Base-by-base conservation (phyloP, 2,797 vertebrate species). In the Peromyscus melanophrys region DNA sequence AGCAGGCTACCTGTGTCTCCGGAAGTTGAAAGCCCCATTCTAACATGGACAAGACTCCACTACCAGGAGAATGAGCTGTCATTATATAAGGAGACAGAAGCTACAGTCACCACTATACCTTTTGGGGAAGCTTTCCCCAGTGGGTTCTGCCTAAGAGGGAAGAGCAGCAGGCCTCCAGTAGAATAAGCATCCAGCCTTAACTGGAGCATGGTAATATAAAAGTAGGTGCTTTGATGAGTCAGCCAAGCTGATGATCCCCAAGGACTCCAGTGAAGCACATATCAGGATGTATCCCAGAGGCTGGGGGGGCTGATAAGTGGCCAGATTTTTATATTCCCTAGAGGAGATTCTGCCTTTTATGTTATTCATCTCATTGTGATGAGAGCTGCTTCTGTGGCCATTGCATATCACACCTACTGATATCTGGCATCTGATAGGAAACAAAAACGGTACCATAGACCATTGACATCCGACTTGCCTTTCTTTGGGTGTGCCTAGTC, bases 401-500 rank as follows among this genome's bases (percentile, higher is more conserved):
- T 49, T 63, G 49, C 12, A 19, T n/a, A 46, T 65, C 80, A 69
- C 34, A 27, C 17, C 55, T n/a, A 31, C 16, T 63, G 59, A 52
- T 92, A 8, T 13, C 37, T 63, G 59, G 17, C 12, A n/a, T 78
- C 46, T 13, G 46, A n/a, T 34, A 49, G 7, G 52, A 2, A 19
- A 69, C 59, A 75, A 55, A 52, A 65, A 82, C 78, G 52, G 37
- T 16, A 6, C 12, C 9, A 10, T 3, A 1, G 31, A 9, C 34
- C 65, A 49, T 1, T 55, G 76, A 63, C n/a, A 29, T 52, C 16
- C 65, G 16, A 8, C 84, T 96, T 82, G 73, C 91, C 52, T 81
- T 92, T 61, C 43, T 93, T 59, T 94, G 69, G 61, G 69, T 55
- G 27, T 87, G 80, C 80, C 77, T 77, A 65, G 80, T n/a, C 71